These are phyloP conservation scores for Cremastobaeus sp. DNA, from an alignment of 2,888 invertebrate genomes.

Conservation along the genomic window DNA sequence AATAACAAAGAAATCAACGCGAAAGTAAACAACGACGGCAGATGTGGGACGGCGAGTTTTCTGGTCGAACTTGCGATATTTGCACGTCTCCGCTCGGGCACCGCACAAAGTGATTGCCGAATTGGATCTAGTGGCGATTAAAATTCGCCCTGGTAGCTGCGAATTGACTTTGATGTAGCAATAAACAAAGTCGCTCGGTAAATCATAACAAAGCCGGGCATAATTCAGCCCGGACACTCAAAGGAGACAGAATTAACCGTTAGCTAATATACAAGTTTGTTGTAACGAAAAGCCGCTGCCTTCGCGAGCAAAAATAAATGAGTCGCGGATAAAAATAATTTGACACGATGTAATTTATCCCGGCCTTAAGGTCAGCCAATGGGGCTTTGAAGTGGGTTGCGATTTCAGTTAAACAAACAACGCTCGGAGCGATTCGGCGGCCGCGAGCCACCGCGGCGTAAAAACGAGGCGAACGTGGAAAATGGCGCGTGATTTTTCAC, in stretches of 20 bases:
- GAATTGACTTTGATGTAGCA: slow-evolving; percentile 19
- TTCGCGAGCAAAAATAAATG: slow-evolving; percentile 42
- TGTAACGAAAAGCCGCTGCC: slow-evolving; percentile 30
- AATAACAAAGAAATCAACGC: too few relatives aligned
- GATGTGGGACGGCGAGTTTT: too few relatives aligned
- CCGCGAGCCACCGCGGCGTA: not conserved
- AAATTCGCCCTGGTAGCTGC: too few relatives aligned
- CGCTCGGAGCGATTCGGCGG: not conserved
- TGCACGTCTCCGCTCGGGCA: too few relatives aligned
- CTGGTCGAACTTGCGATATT: too few relatives aligned
- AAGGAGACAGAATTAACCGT: slow-evolving; percentile 25
- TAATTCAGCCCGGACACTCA: slow-evolving; percentile 17
- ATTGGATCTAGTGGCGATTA: too few relatives aligned
- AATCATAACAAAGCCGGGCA: slow-evolving; percentile 14
- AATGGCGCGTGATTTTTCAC: too few relatives aligned
- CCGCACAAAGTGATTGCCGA: too few relatives aligned
- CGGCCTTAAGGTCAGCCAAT: slow-evolving; percentile 20
- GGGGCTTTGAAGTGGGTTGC: slow-evolving; percentile 13
- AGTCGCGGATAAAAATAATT: slow-evolving; percentile 44
- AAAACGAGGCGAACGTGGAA: too few relatives aligned
- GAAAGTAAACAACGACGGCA: too few relatives aligned
- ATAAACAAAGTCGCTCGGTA: slow-evolving; percentile 6
- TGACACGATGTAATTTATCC: slow-evolving; percentile 35
- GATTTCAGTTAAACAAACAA: slow-evolving; percentile 17
- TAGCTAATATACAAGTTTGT: slow-evolving; percentile 26